A percentile compares a stretch with the other conserved stretches of the same genome.
Conservation (phyloP, 2,113 vertebrate species). For the Falcunculus frontatus region DNA sequence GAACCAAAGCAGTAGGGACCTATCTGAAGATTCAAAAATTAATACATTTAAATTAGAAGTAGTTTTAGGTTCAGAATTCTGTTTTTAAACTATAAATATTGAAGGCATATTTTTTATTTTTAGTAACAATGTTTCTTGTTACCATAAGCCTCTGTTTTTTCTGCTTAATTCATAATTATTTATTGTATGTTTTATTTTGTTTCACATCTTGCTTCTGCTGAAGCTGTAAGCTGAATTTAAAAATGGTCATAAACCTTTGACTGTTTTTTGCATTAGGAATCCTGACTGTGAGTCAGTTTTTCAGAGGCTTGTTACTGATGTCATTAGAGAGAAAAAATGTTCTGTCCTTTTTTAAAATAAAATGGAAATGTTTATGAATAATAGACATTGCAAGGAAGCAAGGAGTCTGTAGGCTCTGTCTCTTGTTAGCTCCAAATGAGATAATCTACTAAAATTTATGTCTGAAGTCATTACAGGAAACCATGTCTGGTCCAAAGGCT, state of each 20-base stretch:
- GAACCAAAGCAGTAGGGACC: not conserved
- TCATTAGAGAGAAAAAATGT: not conserved
- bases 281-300: not conserved
- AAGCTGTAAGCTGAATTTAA: not conserved
- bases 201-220: not conserved
- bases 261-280: not conserved
- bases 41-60: not conserved
- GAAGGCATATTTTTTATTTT: not conserved
- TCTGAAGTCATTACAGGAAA: constrained; percentile 13
- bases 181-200: not conserved
- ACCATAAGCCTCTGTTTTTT: not conserved
- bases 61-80: not conserved
- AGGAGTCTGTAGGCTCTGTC: not conserved
- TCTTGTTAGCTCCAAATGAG: constrained; percentile 27
- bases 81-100: not conserved
- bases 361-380: constrained; percentile 13
- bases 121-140: not conserved
- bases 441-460: constrained; percentile 29
- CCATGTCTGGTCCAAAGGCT: not conserved
- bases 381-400: not conserved
- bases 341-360: not conserved
- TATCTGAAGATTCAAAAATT: not conserved
- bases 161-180: not conserved
- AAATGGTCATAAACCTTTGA: not conserved
- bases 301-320: not conserved